A percentile compares a stretch with the other conserved stretches of the same genome.
Conservation (phyloP, 2,113 vertebrate species). For the Piprites chloris region DNA sequence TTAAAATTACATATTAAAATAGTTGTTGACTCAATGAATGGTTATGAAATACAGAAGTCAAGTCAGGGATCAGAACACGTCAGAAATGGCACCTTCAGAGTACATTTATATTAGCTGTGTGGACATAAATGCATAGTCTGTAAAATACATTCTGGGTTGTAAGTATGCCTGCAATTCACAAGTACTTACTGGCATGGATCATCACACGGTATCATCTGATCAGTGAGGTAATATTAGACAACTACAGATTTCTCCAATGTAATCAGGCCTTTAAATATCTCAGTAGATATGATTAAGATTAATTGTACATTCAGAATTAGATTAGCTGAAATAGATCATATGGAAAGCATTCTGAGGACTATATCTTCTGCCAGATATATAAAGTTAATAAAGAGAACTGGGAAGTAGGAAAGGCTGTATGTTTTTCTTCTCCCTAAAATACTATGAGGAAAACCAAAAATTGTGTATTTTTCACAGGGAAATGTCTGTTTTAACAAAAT, state of each 20-base stretch:
- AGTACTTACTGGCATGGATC: not conserved
- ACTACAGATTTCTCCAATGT: not conserved
- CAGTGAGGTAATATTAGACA: not conserved
- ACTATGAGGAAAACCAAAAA: not conserved
- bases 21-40: not conserved
- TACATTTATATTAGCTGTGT: not conserved
- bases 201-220: not conserved
- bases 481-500: not conserved
- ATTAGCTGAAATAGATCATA: not conserved
- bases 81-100: not conserved
- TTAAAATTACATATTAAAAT: not conserved
- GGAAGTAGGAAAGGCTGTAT: not conserved
- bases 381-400: not conserved
- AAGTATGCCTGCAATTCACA: not conserved
- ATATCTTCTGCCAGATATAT: not conserved
- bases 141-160: not conserved
- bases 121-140: not conserved
- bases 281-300: not conserved
- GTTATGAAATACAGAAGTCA: not conserved
- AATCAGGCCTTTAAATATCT: not conserved
- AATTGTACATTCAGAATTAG: not conserved
- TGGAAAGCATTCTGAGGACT: not conserved
- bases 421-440: not conserved
- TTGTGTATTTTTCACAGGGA: not conserved
- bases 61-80: not conserved